Evolutionary conservation across 1,140 invertebrate species (phyloP).

Genomic region (Cephus cinctus): DNA sequence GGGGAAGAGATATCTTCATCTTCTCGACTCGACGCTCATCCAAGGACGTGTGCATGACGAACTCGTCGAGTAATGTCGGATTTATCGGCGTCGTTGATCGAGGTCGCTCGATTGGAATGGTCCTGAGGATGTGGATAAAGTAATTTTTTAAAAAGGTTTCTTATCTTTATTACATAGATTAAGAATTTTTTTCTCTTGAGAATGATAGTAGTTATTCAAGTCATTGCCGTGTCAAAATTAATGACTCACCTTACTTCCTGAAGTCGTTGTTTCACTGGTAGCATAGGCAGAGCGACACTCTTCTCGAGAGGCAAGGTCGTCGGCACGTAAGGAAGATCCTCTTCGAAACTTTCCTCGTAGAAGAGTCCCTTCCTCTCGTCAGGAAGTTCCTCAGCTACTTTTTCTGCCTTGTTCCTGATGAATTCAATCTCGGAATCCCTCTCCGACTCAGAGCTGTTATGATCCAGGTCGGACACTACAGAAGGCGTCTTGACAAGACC

Average conservation of each 20-base stretch:
- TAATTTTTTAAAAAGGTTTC: too few species aligned
- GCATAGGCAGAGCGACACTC: conserved; percentile 75
- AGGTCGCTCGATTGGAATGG: conserved; percentile 83
- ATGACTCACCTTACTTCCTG: conserved; percentile 56
- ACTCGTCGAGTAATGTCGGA: conserved; percentile 77
- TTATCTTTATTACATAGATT: too few species aligned
- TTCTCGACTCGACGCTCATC: conserved; percentile 58
- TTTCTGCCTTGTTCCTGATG: conserved; percentile 49
- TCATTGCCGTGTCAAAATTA: conserved; percentile 1
- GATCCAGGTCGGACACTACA: conserved; percentile 54
- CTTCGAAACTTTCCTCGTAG: conserved; percentile 81
- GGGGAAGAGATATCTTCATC: conserved; percentile 69
- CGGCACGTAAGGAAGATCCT: conserved; percentile 83
- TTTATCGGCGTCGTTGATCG: conserved; percentile 81
- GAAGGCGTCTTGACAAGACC: conserved; percentile 32
- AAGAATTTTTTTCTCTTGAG: too few species aligned
- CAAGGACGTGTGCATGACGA: conserved; percentile 46
- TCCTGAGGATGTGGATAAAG: too few species aligned
- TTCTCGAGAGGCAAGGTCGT: conserved; percentile 82
- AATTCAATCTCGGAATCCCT: conserved; percentile 67
- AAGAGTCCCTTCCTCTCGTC: conserved; percentile 73
- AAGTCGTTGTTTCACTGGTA: conserved; percentile 76
- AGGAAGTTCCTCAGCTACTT: conserved; percentile 41
- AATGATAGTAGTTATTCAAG: background rate
- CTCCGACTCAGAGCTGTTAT: conserved; percentile 78